Evolutionary conservation across 2,797 vertebrate genomes (phyloP).

Genomic region (Labeo calbasu): DNA sequence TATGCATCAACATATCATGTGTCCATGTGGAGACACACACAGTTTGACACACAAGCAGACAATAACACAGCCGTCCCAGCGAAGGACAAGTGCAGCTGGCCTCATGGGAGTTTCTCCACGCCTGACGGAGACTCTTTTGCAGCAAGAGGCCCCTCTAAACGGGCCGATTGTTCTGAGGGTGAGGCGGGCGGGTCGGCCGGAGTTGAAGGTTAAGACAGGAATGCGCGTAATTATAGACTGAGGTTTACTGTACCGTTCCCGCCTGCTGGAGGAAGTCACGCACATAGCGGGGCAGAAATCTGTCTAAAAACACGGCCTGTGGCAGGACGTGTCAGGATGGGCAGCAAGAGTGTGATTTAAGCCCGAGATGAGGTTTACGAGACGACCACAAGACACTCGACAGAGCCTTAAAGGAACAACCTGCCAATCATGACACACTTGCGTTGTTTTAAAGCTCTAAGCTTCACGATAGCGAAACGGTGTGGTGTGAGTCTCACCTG

Average conservation of each 20-base stretch:
- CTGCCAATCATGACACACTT: not conserved
- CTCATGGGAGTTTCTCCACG: not conserved
- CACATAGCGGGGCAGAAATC: conserved; percentile 49
- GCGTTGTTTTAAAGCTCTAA: not conserved
- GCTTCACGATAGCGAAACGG: not conserved
- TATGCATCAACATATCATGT: not conserved
- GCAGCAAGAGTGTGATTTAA: not conserved
- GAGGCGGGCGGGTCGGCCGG: conserved; percentile 60
- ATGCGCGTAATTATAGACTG: conserved; percentile 77
- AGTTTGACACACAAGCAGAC: conserved; percentile 13
- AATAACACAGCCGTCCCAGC: not conserved
- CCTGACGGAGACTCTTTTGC: not conserved
- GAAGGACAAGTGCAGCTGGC: not conserved
- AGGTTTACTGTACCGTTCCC: conserved; percentile 54
- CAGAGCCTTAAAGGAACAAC: not conserved
- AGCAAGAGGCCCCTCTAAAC: conserved; percentile 17
- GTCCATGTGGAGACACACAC: conserved; percentile 35
- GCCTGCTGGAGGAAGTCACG: conserved; percentile 51
- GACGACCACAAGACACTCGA: not conserved
- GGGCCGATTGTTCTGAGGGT: conserved; percentile 58
- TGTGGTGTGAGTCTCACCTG: conserved; percentile 77
- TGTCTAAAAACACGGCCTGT: not conserved
- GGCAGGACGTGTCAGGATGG: not conserved
- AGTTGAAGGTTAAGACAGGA: conserved; percentile 75
- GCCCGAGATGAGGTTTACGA: not conserved